Evolutionary conservation across 2,797 vertebrate genomes (phyloP).

Genomic region (Danio albolineatus): DNA sequence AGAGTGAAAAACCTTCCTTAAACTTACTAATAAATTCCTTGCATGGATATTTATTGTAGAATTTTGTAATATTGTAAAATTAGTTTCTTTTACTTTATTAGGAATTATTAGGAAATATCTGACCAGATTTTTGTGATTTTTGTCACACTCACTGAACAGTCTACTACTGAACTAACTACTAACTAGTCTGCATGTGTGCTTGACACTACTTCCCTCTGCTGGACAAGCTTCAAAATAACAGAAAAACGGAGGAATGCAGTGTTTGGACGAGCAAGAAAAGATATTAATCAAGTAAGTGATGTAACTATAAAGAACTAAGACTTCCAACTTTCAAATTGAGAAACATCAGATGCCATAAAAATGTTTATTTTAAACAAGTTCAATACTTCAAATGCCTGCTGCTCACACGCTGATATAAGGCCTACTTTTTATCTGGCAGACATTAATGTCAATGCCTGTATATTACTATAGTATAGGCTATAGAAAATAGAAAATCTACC

Average conservation of each 20-base stretch:
- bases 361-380: neutral
- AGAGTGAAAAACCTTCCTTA: too few species aligned
- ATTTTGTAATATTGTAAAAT: too few species aligned
- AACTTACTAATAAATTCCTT: too few species aligned
- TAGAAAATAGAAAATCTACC: too few species aligned
- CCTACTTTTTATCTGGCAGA: too few species aligned
- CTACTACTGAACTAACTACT: too few species aligned
- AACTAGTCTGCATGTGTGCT: too few species aligned
- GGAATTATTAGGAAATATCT: too few species aligned
- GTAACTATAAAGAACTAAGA: neutral
- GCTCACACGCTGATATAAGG: neutral
- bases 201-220: constrained; percentile 16
- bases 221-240: neutral
- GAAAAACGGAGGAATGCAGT: neutral
- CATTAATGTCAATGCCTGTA: neutral
- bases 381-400: neutral
- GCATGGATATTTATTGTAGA: too few species aligned
- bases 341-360: neutral
- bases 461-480: too few species aligned
- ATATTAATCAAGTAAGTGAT: constrained; percentile 1
- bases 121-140: too few species aligned
- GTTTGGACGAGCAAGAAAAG: neutral
- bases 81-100: too few species aligned
- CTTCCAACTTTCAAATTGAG: neutral
- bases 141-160: neutral